Conservation (phyloP, 2,888 invertebrate species). For the Drosophila barbarae region DNA sequence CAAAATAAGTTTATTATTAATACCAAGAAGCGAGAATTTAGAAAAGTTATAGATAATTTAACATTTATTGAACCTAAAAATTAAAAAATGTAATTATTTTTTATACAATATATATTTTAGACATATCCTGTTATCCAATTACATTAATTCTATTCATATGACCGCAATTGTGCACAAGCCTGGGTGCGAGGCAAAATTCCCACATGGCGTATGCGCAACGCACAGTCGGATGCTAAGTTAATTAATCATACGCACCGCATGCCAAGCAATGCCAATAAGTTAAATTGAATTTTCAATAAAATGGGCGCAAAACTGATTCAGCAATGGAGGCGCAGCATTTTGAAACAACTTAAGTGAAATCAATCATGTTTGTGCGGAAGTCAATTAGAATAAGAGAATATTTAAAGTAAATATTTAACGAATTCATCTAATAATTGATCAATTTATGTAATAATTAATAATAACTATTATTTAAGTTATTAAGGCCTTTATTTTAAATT, state of each 20-base stretch:
- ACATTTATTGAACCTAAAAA: no score
- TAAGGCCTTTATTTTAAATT: no score
- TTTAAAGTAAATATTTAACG: no score
- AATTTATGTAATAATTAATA: no score
- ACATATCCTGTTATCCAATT: neutral
- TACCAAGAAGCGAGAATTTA: no score
- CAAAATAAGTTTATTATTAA: neutral
- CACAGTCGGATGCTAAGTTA: constrained; percentile 36
- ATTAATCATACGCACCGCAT: constrained; percentile 55
- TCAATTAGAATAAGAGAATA: constrained; percentile 3
- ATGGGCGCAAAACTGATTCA: constrained; percentile 27
- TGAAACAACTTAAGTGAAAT: constrained; percentile 10
- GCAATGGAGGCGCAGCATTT: constrained; percentile 11
- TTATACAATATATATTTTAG: no score
- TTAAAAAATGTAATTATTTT: no score
- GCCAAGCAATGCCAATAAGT: constrained; percentile 35
- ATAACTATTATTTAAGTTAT: no score
- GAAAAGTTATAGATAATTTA: no score
- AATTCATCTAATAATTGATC: no score
- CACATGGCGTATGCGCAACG: constrained; percentile 43
- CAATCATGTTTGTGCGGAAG: constrained; percentile 22
- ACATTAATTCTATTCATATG: neutral
- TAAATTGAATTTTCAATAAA: constrained; percentile 47
- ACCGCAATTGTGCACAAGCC: constrained; percentile 2
- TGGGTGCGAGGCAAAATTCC: constrained; percentile 16